These are phyloP conservation scores for Pristionchus fissidentatus DNA, from an alignment of 2,888 invertebrate genomes.

Conservation along the genomic window DNA sequence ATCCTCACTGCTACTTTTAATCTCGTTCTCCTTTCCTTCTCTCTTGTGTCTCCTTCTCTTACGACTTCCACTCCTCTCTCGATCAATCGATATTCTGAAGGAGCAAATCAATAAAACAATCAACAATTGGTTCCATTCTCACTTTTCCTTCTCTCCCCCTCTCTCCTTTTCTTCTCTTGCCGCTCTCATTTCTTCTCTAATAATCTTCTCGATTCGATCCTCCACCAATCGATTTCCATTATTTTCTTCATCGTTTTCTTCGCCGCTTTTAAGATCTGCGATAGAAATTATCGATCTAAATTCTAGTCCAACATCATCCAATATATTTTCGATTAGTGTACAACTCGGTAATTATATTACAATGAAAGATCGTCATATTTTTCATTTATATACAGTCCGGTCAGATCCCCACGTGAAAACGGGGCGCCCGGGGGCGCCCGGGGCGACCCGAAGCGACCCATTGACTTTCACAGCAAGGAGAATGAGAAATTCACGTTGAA, in stretches of 20 bases:
- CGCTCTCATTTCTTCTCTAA: conserved; percentile 51
- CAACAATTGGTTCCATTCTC: not conserved
- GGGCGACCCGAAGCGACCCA: too few relatives aligned
- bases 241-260: conserved; percentile 48
- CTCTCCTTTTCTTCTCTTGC: conserved; percentile 47
- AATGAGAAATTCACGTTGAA: too few relatives aligned
- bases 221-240: conserved; percentile 38
- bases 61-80: not conserved
- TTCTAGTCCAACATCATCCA: too few relatives aligned
- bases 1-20: conserved; percentile 28
- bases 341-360: not conserved
- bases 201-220: conserved; percentile 39
- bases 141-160: conserved; percentile 47
- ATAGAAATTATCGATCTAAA: too few relatives aligned
- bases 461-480: too few relatives aligned
- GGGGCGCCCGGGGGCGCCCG: too few relatives aligned
- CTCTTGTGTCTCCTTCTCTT: conserved; percentile 10
- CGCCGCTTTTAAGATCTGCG: conserved; percentile 46
- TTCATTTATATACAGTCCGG: not conserved
- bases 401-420: too few relatives aligned
- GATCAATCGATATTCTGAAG: conserved; percentile 12
- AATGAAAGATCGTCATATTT: not conserved
- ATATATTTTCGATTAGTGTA: too few relatives aligned
- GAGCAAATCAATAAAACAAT: not conserved
- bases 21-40: conserved; percentile 2